phyloP scores from a whole-genome alignment of 2,888 invertebrate genomes.

The Andrena haemorrhoa region DNA sequence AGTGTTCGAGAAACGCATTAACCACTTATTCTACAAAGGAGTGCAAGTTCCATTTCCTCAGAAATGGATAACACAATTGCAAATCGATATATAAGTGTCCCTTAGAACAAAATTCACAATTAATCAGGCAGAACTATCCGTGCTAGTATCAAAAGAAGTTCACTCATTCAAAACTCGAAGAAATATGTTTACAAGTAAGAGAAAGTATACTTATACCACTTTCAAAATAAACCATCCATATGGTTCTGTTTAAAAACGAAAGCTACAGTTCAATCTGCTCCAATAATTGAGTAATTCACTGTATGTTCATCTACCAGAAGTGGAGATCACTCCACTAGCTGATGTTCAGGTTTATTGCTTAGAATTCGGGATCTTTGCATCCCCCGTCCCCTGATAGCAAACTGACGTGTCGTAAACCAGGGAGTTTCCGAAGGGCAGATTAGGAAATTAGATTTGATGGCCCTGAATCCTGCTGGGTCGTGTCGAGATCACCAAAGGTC shows the following conservation, averaged over 20 bases:
- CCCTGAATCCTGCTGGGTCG: background rate
- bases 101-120: no score
- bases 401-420: background rate
- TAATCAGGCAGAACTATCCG: no score
- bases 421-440: conserved; percentile 1
- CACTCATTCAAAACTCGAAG: no score
- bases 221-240: no score
- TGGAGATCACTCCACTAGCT: background rate
- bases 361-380: background rate
- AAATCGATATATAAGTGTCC: no score
- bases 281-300: background rate
- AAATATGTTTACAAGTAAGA: no score
- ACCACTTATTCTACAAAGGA: no score
- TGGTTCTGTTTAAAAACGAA: background rate
- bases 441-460: conserved; percentile 3
- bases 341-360: background rate
- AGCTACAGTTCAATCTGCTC: background rate
- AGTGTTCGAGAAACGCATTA: no score
- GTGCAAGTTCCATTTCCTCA: no score
- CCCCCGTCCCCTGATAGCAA: background rate
- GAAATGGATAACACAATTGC: no score
- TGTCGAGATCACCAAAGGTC: conserved; percentile 1
- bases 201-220: no score
- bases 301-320: background rate
- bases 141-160: no score